These are phyloP conservation scores for Propithecus deckenii DNA, from an alignment of 2,797 vertebrate genomes.

Conservation along the genomic window DNA sequence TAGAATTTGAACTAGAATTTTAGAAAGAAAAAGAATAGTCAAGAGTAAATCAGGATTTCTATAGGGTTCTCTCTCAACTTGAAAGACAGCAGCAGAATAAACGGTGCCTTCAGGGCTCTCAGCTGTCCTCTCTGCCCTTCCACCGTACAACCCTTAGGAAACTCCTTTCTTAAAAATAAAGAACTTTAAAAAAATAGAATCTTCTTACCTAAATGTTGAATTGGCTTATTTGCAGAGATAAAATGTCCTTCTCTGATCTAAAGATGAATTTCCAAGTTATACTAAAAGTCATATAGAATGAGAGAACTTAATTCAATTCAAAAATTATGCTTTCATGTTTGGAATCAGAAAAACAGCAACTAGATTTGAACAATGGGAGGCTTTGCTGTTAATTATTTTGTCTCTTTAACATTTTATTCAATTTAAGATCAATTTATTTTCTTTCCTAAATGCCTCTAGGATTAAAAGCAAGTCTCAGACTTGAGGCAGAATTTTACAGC, in stretches of 20 bases:
- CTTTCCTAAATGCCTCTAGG: constrained; percentile 60
- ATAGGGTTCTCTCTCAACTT: not conserved
- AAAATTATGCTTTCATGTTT: not conserved
- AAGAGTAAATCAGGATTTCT: not conserved
- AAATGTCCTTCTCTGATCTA: not conserved
- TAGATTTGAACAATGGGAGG: not conserved
- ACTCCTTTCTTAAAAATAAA: not conserved
- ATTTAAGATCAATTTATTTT: constrained; percentile 34
- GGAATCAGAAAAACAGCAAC: constrained; percentile 2
- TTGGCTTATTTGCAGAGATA: not conserved
- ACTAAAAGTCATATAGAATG: not conserved
- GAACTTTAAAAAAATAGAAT: not conserved
- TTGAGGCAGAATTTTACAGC: constrained; percentile 55
- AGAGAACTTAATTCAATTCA: not conserved
- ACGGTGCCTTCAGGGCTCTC: rapidly evolving
- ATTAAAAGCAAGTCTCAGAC: constrained; percentile 57
- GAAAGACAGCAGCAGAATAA: not conserved
- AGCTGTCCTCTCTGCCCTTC: not conserved
- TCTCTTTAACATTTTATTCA: constrained; percentile 46
- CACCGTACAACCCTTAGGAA: not conserved
- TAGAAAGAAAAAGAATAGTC: not conserved
- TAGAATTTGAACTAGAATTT: constrained; percentile 20
- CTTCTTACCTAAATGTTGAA: not conserved
- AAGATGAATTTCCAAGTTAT: constrained; percentile 16
- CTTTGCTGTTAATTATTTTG: not conserved